phyloP scores from a whole-genome alignment of 2,113 vertebrate genomes.

The Thomomys bottae region DNA sequence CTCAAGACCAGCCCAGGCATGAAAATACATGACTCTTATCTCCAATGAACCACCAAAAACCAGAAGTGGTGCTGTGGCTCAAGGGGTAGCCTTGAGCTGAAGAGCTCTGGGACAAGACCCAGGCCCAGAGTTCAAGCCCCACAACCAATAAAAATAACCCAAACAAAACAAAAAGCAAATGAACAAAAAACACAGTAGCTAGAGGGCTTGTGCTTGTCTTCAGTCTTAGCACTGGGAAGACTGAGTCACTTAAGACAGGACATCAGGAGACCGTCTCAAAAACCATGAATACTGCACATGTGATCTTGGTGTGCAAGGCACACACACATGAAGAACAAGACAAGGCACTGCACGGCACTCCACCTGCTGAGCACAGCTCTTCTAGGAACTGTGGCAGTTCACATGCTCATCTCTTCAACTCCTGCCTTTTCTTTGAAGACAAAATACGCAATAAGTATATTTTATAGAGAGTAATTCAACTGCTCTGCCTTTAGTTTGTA shows the following conservation, averaged over 20 bases:
- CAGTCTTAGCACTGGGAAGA: background rate
- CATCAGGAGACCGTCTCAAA: background rate
- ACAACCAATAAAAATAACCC: too few relatives aligned
- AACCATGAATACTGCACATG: background rate
- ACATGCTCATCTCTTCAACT: background rate
- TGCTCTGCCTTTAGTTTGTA: background rate
- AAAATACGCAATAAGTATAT: background rate
- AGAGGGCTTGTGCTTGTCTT: rapidly evolving
- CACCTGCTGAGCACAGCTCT: background rate
- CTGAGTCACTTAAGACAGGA: background rate
- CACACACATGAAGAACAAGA: background rate
- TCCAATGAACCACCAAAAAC: too few relatives aligned
- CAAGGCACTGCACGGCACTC: background rate
- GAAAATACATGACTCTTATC: too few relatives aligned
- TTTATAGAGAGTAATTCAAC: background rate
- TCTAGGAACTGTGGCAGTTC: background rate
- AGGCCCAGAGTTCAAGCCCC: too few relatives aligned
- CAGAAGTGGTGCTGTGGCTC: too few relatives aligned
- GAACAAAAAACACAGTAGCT: background rate
- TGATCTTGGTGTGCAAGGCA: background rate
- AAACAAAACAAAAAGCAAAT: too few relatives aligned
- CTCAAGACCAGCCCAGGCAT: too few relatives aligned
- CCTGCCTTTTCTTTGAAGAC: background rate
- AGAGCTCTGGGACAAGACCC: too few relatives aligned
- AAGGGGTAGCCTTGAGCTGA: too few relatives aligned